Evolutionary conservation across 2,888 invertebrate species (phyloP).

Genomic region (Ectemnius continuus): DNA sequence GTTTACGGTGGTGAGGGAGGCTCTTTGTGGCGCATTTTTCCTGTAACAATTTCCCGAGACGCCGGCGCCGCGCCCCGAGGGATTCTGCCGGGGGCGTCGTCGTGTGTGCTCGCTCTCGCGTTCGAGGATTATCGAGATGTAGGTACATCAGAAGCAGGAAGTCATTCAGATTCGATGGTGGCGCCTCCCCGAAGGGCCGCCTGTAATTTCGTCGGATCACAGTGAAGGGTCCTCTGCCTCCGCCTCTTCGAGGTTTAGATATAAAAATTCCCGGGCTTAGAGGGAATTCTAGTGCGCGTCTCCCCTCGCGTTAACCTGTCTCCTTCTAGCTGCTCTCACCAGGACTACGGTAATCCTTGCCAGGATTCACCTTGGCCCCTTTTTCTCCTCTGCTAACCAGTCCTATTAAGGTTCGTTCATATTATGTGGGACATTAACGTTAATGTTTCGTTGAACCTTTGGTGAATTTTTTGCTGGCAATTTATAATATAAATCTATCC

Average conservation of each 20-base stretch:
- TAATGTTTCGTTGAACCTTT: neutral
- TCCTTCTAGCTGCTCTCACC: conserved; percentile 47
- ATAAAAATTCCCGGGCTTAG: conserved; percentile 55
- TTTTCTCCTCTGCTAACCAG: neutral
- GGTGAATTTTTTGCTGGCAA: no score
- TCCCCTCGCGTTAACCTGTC: conserved; percentile 59
- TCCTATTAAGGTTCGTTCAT: neutral
- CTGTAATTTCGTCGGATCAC: conserved; percentile 52
- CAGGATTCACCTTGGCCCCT: conserved; percentile 10
- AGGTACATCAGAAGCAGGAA: conserved; percentile 35
- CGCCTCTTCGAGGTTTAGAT: conserved; percentile 30
- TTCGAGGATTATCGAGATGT: conserved; percentile 43
- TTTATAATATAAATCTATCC: no score
- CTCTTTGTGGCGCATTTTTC: neutral
- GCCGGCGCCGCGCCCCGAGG: conserved; percentile 29
- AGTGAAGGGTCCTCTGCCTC: conserved; percentile 28
- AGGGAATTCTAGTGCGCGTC: conserved; percentile 46
- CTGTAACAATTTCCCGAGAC: conserved; percentile 41
- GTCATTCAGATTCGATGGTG: conserved; percentile 27
- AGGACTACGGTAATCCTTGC: conserved; percentile 55
- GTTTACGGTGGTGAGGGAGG: no score
- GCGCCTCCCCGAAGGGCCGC: conserved; percentile 21
- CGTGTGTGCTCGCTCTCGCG: no score
- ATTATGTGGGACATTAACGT: no score
- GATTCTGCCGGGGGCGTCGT: no score